phyloP scores from a whole-genome alignment of 2,888 invertebrate species.

The Drosophila mulleri region DNA sequence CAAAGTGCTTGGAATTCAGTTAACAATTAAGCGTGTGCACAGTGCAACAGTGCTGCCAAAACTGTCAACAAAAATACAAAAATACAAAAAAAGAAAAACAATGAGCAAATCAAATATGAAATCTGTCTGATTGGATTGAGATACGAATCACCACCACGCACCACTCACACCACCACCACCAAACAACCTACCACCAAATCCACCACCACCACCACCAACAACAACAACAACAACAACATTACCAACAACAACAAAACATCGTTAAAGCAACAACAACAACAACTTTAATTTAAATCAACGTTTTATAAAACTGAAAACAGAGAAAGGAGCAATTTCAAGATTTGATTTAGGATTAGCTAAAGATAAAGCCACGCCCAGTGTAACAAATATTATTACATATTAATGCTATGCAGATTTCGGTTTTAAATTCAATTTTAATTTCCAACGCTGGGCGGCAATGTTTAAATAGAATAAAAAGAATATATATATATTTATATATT shows the following conservation, averaged over 20 bases:
- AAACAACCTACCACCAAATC: slow-evolving; percentile 33
- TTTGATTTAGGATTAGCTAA: slow-evolving; percentile 19
- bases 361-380: slow-evolving; percentile 81
- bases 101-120: slow-evolving; percentile 1
- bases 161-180: slow-evolving; percentile 40
- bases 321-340: slow-evolving; percentile 71
- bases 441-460: slow-evolving; percentile 84
- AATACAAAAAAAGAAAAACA: slow-evolving; percentile 40
- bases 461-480: slow-evolving; percentile 48
- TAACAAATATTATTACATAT: slow-evolving; percentile 63
- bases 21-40: slow-evolving; percentile 53
- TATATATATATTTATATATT: slow-evolving; percentile 15
- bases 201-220: slow-evolving; percentile 48
- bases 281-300: slow-evolving; percentile 32
- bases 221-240: slow-evolving; percentile 52
- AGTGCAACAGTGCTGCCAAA: slow-evolving; percentile 51
- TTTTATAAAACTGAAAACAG: slow-evolving; percentile 30
- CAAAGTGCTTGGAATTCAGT: slow-evolving; percentile 42
- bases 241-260: slow-evolving; percentile 55
- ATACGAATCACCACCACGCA: slow-evolving; percentile 64
- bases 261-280: slow-evolving; percentile 39
- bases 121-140: slow-evolving; percentile 54
- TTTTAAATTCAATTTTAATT: slow-evolving; percentile 44
- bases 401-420: slow-evolving; percentile 1
- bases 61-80: slow-evolving; percentile 35